Conservation (phyloP, 2,888 invertebrate genomes). For the Amiota mariae region DNA sequence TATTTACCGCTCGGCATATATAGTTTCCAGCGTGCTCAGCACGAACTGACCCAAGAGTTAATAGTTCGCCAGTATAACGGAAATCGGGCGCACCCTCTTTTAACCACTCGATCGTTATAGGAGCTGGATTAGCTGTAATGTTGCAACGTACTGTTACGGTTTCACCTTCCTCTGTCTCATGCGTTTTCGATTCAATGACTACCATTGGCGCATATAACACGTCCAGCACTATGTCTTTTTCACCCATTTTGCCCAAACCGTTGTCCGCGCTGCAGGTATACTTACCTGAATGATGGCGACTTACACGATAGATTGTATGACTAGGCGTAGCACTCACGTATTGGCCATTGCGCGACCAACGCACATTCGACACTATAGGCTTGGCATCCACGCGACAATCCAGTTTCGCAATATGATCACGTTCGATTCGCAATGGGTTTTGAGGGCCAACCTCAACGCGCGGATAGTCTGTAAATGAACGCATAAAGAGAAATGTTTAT, state of each 20-base stretch:
- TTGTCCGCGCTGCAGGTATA: slow-evolving; percentile 93
- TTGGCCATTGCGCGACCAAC: slow-evolving; percentile 90
- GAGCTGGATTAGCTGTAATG: slow-evolving; percentile 89
- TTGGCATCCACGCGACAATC: slow-evolving; percentile 95
- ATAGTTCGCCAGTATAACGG: slow-evolving; percentile 83
- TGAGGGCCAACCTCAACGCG: slow-evolving; percentile 93
- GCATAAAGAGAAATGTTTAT: background rate
- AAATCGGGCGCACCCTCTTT: slow-evolving; percentile 90
- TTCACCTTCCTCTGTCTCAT: slow-evolving; percentile 90
- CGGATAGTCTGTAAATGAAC: slow-evolving; percentile 83
- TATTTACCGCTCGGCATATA: slow-evolving; percentile 89
- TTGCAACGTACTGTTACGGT: slow-evolving; percentile 88
- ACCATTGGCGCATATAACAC: slow-evolving; percentile 89
- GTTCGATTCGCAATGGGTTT: slow-evolving; percentile 90
- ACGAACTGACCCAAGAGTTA: slow-evolving; percentile 84
- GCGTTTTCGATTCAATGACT: slow-evolving; percentile 85
- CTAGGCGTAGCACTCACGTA: slow-evolving; percentile 86
- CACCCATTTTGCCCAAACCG: slow-evolving; percentile 85
- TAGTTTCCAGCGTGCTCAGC: slow-evolving; percentile 92
- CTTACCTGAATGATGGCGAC: slow-evolving; percentile 89
- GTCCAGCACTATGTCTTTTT: slow-evolving; percentile 86
- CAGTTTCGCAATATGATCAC: slow-evolving; percentile 87
- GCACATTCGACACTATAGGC: slow-evolving; percentile 86
- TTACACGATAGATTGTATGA: slow-evolving; percentile 85
- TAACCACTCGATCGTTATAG: slow-evolving; percentile 88